A percentile compares a stretch with the other conserved stretches of the same genome.
Conservation (phyloP, 1,140 invertebrate genomes). For the Paracyclopina nana region DNA sequence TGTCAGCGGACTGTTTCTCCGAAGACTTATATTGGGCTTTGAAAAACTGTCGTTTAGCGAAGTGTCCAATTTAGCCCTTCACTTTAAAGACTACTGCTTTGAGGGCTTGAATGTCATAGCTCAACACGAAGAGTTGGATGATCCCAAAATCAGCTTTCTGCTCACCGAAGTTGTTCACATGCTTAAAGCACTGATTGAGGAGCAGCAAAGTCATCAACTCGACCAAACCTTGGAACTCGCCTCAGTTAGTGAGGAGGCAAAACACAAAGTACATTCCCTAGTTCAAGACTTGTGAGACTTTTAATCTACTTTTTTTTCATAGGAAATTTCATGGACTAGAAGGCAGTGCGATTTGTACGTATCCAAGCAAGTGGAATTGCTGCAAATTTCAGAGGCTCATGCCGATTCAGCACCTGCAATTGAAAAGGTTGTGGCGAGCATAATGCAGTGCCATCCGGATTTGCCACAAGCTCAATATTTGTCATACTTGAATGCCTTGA, state of each 20-base stretch:
- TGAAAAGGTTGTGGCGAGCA: neutral
- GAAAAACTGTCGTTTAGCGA: neutral
- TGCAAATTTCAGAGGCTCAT: neutral
- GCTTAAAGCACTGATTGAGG: neutral
- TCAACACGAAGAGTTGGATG: neutral
- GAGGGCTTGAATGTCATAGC: neutral
- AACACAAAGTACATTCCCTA: no score
- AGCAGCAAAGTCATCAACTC: no score
- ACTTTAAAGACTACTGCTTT: constrained; percentile 2
- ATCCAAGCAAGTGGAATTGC: constrained; percentile 2
- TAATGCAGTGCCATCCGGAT: neutral
- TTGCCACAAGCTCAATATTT: constrained; percentile 31
- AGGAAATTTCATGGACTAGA: no score
- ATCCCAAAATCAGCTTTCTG: neutral
- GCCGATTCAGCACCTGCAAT: neutral
- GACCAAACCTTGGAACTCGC: neutral
- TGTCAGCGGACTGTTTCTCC: neutral
- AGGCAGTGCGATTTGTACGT: neutral
- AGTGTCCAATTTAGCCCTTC: neutral
- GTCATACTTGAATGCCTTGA: constrained; percentile 66
- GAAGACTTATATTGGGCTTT: neutral
- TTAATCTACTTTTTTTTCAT: no score
- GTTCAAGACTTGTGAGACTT: no score
- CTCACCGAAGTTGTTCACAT: no score
- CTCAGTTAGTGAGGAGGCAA: neutral